A percentile compares a stretch with the other conserved stretches of the same genome.
phyloP scores from a whole-genome alignment of 2,888 invertebrate genomes.

The Lepidochitona cinerea region DNA sequence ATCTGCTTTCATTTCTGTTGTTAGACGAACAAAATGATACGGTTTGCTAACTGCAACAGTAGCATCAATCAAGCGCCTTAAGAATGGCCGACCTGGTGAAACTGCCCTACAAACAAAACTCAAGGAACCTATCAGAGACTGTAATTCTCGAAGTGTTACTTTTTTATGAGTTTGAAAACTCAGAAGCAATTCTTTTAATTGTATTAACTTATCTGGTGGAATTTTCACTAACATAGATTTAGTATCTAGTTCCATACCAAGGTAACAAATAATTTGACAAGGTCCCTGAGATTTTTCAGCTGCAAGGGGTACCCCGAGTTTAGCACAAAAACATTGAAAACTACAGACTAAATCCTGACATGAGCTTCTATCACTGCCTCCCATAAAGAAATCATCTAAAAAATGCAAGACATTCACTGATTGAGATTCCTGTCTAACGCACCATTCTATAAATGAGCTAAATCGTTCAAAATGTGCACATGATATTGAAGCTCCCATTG shows the following conservation, averaged over 20 bases:
- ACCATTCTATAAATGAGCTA: slow-evolving; percentile 19
- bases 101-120: background rate
- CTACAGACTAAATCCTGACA: background rate
- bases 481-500: slow-evolving; percentile 16
- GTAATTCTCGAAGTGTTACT: background rate
- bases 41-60: background rate
- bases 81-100: background rate
- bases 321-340: background rate
- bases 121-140: background rate
- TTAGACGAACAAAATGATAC: background rate
- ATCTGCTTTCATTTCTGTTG: background rate
- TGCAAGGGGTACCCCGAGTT: background rate
- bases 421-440: too few species aligned
- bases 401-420: background rate
- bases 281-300: background rate
- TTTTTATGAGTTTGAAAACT: background rate
- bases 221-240: background rate
- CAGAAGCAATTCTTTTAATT: background rate
- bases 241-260: background rate
- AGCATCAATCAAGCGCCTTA: background rate
- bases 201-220: background rate
- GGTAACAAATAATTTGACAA: background rate
- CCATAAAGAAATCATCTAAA: background rate
- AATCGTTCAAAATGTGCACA: slow-evolving; percentile 16
- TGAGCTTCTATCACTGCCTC: background rate